Percentiles rank a stretch among this genome's conserved stretches.
These are phyloP conservation scores for Garra rufa DNA, from an alignment of 2,113 vertebrate genomes.

Conservation along the genomic window DNA sequence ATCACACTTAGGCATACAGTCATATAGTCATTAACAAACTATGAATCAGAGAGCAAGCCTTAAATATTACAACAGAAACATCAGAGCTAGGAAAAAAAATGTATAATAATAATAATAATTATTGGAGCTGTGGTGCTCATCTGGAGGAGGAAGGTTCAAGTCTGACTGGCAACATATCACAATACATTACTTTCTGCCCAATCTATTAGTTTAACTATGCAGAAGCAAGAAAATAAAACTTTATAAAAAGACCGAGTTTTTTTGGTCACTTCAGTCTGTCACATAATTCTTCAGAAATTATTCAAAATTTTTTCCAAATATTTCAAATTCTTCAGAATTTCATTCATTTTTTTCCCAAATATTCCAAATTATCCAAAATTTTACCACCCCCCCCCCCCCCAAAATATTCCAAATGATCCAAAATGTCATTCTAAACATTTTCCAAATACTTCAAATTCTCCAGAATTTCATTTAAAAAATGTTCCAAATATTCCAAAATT, in stretches of 20 bases:
- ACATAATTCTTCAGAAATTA: no score
- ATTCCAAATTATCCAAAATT: no score
- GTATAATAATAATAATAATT: no score
- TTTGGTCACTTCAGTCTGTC: background rate
- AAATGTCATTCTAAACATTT: no score
- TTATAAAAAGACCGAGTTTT: background rate
- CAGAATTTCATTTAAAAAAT: no score
- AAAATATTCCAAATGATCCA: no score
- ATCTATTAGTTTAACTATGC: background rate
- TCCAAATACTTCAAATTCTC: background rate
- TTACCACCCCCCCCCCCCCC: no score
- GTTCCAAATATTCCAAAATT: no score
- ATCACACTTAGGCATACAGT: background rate
- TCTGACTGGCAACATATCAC: background rate
- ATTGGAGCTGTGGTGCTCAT: background rate
- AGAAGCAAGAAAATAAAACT: background rate
- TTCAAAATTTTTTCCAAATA: no score
- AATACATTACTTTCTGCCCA: background rate
- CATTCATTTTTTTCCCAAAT: no score
- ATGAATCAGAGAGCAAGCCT: background rate
- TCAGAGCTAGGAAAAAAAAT: background rate
- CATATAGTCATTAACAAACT: background rate
- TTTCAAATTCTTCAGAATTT: no score
- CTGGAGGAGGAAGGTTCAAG: background rate
- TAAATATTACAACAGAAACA: background rate